Evolutionary conservation across 2,888 invertebrate genomes (phyloP).

Genomic region (Acholoe squamosa): DNA sequence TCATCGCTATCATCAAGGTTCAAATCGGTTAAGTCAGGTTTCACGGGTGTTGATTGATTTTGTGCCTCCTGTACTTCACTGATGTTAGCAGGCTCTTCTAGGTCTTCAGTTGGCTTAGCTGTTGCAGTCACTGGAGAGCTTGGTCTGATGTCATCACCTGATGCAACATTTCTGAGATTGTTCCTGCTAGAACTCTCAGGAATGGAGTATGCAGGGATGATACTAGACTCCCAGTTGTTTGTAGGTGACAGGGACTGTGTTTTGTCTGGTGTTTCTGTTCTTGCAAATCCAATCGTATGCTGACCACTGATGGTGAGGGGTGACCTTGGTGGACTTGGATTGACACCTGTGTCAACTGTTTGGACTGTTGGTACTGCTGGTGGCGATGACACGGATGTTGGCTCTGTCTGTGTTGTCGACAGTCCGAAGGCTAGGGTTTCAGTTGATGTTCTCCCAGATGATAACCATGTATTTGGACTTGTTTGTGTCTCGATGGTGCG

Average conservation of each 20-base stretch:
- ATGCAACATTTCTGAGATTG: no score
- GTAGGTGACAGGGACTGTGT: not conserved
- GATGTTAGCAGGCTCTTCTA: no score
- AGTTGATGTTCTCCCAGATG: not conserved
- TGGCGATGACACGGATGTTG: not conserved
- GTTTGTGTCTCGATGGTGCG: constrained; percentile 66
- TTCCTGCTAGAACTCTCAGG: not conserved
- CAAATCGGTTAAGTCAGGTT: not conserved
- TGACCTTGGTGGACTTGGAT: constrained; percentile 66
- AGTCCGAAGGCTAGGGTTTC: not conserved
- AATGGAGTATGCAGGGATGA: not conserved
- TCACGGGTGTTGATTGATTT: constrained; percentile 24
- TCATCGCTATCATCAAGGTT: not conserved
- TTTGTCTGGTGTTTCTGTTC: not conserved
- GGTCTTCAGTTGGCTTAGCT: no score
- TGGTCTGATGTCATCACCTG: constrained; percentile 12
- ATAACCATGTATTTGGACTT: not conserved
- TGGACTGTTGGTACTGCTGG: constrained; percentile 18
- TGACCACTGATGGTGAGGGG: not conserved
- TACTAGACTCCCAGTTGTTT: not conserved
- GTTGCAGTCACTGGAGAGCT: no score
- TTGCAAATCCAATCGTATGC: not conserved
- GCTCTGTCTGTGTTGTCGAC: constrained; percentile 50
- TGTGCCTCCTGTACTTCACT: not conserved
- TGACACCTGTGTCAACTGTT: constrained; percentile 65